A percentile compares a stretch with the other conserved stretches of the same genome.
Evolutionary conservation across 2,797 vertebrate species (phyloP).

Genomic region (Heteromormyrus szaboi): DNA sequence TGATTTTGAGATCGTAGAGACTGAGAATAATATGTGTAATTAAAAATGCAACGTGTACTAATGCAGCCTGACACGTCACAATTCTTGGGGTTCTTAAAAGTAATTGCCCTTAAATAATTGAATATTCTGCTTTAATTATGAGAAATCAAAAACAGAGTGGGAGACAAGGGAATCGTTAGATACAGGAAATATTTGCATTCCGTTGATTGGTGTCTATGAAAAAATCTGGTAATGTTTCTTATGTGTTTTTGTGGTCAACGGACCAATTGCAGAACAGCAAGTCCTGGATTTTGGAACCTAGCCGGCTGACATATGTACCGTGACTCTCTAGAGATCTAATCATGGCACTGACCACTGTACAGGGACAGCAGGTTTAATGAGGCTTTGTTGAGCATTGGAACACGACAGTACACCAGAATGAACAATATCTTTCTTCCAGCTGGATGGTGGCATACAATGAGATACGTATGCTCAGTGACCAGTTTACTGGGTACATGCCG

Average conservation of each 20-base stretch:
- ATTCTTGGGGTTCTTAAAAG: neutral
- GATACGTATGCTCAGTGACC: neutral
- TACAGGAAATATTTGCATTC: constrained; percentile 26
- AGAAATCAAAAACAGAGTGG: constrained; percentile 24
- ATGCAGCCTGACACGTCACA: constrained; percentile 16
- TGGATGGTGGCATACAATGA: neutral
- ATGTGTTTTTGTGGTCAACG: neutral
- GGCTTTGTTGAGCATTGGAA: neutral
- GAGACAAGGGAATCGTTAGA: constrained; percentile 32
- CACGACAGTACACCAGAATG: neutral
- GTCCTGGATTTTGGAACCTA: neutral
- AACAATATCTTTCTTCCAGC: neutral
- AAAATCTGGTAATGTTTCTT: neutral
- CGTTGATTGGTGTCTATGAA: constrained; percentile 27
- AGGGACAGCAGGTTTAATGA: neutral
- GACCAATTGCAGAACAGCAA: neutral
- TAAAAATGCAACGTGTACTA: constrained; percentile 19
- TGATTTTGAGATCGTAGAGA: neutral
- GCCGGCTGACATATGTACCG: neutral
- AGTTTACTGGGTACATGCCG: neutral
- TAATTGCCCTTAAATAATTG: constrained; percentile 46
- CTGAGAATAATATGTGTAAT: constrained; percentile 23
- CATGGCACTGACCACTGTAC: neutral
- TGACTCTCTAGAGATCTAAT: neutral
- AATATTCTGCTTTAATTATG: constrained; percentile 47